Base-by-base conservation (phyloP, 2,113 vertebrate genomes). In the Chaetops frenatus region DNA sequence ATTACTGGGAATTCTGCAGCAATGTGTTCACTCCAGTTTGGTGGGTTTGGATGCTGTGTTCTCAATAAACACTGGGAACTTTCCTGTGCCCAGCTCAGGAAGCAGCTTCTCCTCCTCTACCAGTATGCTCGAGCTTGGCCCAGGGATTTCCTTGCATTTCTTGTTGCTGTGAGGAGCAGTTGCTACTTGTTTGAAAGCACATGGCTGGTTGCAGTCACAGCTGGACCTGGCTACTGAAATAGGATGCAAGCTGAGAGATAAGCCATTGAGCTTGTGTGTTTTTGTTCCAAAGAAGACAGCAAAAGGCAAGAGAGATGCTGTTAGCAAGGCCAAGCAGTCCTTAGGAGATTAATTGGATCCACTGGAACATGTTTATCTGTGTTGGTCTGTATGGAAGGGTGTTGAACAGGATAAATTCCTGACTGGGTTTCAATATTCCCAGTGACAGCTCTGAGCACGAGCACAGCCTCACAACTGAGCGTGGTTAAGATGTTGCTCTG, bases 311-410 rank as follows among this genome's bases (percentile, higher is more conserved):
- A 87, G 91, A 79, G 42, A 66, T 3, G 2, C 56, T 84, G 81
- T 76, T 85, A 95, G 83, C 61, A 85, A 79, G 83, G 92, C 83
- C 95, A 97, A 92, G 31, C 65, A 89, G 79, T 40, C 92, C 89
- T 94, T 95, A 96, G 96, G 95, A 97, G 93, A 92, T 95, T 96
- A 96, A 97, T 95, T 96, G 91, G 77, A 96, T 92, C 91, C 78
- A 76, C 70, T 95, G 92, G 86, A 95, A 94, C 1, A 1, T 95
- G 80, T 95, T 96, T 96, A 95, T 96, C 83, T 79, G 81, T 56
- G 83, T 81, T 28, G 57, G 80, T 64, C 73, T 89, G 31, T 27
- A 61, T 89, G 44, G 83, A 94, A 94, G 69, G 83, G 88, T 97
- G 96, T 94, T 95, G 91, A 92, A 89, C 22, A 42, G 86, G 86